phyloP scores from a whole-genome alignment of 2,888 invertebrate genomes.

The Ecliptopera silaceata region DNA sequence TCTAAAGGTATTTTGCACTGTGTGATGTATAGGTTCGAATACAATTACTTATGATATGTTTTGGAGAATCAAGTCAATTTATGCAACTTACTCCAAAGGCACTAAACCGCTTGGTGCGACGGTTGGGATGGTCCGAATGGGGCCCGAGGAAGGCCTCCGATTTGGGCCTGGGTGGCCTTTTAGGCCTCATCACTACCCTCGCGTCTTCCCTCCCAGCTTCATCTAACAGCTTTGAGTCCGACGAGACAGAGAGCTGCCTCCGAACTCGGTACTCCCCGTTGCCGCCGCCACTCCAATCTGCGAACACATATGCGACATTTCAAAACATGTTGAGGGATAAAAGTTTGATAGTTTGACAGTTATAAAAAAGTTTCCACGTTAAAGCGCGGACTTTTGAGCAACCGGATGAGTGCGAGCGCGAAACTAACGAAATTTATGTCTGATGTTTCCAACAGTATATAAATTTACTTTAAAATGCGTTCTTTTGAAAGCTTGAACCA shows the following conservation, averaged over 20 bases:
- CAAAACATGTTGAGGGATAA: conserved; percentile 13
- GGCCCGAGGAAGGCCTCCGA: conserved; percentile 96
- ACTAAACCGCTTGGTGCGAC: conserved; percentile 96
- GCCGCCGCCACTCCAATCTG: conserved; percentile 90
- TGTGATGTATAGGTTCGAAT: no score
- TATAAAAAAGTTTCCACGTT: conserved; percentile 22
- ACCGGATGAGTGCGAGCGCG: conserved; percentile 18
- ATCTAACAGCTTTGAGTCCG: conserved; percentile 95
- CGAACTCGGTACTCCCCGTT: conserved; percentile 92
- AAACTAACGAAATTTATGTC: conserved; percentile 9
- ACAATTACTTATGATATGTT: no score
- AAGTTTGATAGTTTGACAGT: conserved; percentile 28
- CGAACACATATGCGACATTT: conserved; percentile 35
- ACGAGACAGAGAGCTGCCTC: conserved; percentile 94
- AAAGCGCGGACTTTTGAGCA: conserved; percentile 24
- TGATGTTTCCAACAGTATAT: conserved; percentile 3
- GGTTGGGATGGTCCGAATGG: conserved; percentile 86
- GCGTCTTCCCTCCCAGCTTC: conserved; percentile 95
- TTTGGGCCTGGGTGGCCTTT: conserved; percentile 96
- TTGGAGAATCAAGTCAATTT: neutral
- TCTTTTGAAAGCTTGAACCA: neutral
- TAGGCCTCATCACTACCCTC: conserved; percentile 93
- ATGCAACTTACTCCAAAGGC: conserved; percentile 94
- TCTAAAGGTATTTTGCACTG: no score
- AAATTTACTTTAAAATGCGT: conserved; percentile 15